A percentile compares a stretch with the other conserved stretches of the same genome.
Conservation (phyloP, 2,113 vertebrate species). For the Axis porcinus region DNA sequence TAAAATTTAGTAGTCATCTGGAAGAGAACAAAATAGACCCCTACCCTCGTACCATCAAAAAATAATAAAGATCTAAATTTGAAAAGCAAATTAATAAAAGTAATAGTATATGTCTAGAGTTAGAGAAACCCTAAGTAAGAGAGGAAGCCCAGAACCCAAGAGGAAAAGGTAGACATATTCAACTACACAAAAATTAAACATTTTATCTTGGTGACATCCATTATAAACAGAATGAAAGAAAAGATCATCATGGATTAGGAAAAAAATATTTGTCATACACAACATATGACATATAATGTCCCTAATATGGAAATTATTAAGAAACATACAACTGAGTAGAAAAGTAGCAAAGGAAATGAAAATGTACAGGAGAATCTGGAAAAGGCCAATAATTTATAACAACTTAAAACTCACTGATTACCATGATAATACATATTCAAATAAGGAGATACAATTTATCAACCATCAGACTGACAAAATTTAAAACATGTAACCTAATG, state of each 20-base stretch:
- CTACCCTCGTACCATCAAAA: background rate
- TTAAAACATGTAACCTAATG: background rate
- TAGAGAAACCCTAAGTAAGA: background rate
- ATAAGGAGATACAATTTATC: background rate
- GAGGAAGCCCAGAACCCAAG: background rate
- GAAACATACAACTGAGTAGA: background rate
- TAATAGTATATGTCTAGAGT: background rate
- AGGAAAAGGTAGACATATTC: background rate
- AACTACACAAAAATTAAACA: background rate
- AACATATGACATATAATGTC: background rate
- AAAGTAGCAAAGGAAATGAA: conserved; percentile 3
- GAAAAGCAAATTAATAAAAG: background rate
- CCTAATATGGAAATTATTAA: background rate
- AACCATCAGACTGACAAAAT: background rate
- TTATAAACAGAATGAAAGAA: conserved; percentile 13
- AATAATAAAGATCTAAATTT: background rate
- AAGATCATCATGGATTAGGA: background rate
- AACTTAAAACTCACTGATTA: background rate
- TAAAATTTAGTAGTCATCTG: background rate
- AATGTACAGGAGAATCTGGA: background rate
- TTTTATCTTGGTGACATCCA: background rate
- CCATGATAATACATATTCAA: background rate
- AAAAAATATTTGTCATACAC: background rate
- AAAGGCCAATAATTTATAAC: background rate
- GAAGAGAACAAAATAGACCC: background rate